Evolutionary conservation across 2,797 vertebrate genomes (phyloP), one percentile per base, ranked within the genome.

Genomic region (Alosa sapidissima): DNA sequence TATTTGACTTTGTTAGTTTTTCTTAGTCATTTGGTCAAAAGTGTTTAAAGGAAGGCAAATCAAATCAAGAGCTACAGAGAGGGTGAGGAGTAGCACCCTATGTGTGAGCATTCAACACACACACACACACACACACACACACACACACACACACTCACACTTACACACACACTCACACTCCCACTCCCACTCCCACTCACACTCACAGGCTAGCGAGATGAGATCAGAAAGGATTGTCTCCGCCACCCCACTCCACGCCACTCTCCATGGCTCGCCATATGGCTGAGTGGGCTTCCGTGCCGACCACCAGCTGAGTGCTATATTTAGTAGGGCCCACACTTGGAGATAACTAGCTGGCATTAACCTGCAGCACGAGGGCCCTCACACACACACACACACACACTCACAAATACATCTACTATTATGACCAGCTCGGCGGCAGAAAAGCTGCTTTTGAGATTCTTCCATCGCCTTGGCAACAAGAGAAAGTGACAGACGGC

Each of bases 281-380:
- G 87, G 84, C 52, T 21, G 51, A 68, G 82, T 78, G 82, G 62
- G 72, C 48, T 75, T 33, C 68, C 33, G 81, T 52, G 82, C 28
- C 65, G 81, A 85, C 84, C 83, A 82, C 81, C 78, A 83, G 86
- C 78, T 82, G 41, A 81, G 8, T 19, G n/a, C 89, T 93, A 94
- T 92, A 93, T 92, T 92, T 93, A 93, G 91, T 55, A 33, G 36
- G 68, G 85, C 24, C 87, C 83, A 81, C 90, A 91, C 88, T 89
- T 52, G 60, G 87, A 88, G 89, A 91, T 88, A 88, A 90, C 89
- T 89, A 84, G 88, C 84, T 90, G 90, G 88, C 90, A 92, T 92
- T 92, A 91, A 87, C 47, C 52, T 89, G 58, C 85, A 87, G 85
- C 81, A 55, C 85, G 88, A 83, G 81, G 45, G 82, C 83, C 84